Percentiles rank a stretch among this genome's conserved stretches.
Conservation (phyloP, 2,113 vertebrate genomes). For the Aphelocoma coerulescens region DNA sequence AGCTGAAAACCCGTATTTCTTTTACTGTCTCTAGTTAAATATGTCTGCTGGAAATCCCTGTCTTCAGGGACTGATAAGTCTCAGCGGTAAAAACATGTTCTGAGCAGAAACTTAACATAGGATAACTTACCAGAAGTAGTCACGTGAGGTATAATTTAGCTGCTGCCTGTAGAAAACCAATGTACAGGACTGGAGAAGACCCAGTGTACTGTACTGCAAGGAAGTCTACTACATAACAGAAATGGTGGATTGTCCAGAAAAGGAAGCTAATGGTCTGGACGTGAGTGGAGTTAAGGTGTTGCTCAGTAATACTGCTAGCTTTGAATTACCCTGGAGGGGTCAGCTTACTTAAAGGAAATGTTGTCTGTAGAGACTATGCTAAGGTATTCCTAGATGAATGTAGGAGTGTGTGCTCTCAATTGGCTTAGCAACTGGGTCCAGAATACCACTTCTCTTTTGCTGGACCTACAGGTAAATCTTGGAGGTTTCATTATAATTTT, state of each 20-base stretch:
- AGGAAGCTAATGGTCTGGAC: background rate
- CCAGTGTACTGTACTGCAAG: background rate
- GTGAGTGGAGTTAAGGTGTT: background rate
- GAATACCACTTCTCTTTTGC: background rate
- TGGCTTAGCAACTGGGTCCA: background rate
- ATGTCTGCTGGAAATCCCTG: background rate
- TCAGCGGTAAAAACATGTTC: background rate
- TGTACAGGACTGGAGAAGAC: background rate
- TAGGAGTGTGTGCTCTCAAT: background rate
- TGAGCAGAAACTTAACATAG: background rate
- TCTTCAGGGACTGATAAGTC: background rate
- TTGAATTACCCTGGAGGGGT: background rate
- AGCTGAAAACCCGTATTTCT: background rate
- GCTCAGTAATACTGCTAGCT: background rate
- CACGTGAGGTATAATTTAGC: background rate
- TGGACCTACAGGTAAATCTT: background rate
- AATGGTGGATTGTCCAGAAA: background rate
- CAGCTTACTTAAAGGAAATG: background rate
- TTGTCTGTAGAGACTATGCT: fast-evolving
- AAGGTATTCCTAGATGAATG: fast-evolving
- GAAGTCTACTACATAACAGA: background rate
- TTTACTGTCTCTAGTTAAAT: background rate
- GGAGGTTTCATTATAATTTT: background rate
- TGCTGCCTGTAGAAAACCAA: background rate
- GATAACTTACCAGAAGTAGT: background rate